Percentiles rank a stretch among this genome's conserved stretches.
Conservation (phyloP, 2,888 invertebrate genomes). For the Agrilus mali region DNA sequence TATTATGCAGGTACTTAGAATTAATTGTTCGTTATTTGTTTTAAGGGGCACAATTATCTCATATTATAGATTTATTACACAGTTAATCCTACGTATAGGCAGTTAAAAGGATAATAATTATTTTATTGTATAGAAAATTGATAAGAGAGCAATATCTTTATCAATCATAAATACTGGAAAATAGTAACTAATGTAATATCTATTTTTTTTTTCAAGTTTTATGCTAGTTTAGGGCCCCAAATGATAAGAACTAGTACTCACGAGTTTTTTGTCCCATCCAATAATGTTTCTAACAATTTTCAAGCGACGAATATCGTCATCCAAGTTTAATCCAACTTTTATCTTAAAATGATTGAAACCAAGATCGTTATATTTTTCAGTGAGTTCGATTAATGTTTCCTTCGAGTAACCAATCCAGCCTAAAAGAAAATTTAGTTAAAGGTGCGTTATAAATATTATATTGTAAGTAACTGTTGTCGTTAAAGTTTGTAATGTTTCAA, state of each 20-base stretch:
- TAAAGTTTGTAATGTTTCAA: too few relatives aligned
- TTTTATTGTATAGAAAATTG: too few relatives aligned
- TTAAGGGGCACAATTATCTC: too few relatives aligned
- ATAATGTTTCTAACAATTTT: conserved; percentile 61
- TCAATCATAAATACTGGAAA: background rate
- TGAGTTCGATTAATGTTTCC: conserved; percentile 55
- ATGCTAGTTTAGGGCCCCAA: background rate
- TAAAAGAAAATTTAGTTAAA: conserved; percentile 25
- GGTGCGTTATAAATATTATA: too few relatives aligned
- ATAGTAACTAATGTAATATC: conserved; percentile 1
- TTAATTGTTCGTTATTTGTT: too few relatives aligned
- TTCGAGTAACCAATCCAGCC: conserved; percentile 84
- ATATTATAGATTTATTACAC: too few relatives aligned
- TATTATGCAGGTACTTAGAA: too few relatives aligned
- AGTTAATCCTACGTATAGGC: too few relatives aligned
- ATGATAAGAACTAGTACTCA: conserved; percentile 26
- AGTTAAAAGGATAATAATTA: too few relatives aligned
- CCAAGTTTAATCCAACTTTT: conserved; percentile 73
- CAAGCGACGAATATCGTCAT: conserved; percentile 65
- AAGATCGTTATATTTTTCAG: conserved; percentile 55
- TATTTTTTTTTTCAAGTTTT: background rate
- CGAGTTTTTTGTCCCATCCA: conserved; percentile 61
- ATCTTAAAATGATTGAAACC: conserved; percentile 80
- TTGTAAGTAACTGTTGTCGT: too few relatives aligned
- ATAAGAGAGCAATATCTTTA: too few relatives aligned